Conservation (phyloP, 2,113 vertebrate species). For the Phalacrocorax pelagicus region DNA sequence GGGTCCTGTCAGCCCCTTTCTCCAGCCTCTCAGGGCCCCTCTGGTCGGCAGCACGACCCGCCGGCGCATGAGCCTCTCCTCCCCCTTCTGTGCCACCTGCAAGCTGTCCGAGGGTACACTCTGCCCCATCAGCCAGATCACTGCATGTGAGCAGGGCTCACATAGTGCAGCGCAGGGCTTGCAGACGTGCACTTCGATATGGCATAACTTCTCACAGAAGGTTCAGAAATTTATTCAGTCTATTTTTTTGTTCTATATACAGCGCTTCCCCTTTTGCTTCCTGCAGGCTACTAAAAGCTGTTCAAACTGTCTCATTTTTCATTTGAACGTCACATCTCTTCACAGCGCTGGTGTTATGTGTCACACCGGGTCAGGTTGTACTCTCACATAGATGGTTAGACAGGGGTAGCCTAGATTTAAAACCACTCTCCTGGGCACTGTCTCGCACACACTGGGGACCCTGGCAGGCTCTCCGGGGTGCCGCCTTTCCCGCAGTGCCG, state of each 20-base stretch:
- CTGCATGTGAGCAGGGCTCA: no score
- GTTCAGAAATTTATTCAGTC: not conserved
- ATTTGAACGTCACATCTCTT: not conserved
- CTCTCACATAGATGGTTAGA: no score
- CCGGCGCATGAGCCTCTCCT: not conserved
- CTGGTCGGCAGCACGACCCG: not conserved
- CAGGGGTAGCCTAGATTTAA: not conserved
- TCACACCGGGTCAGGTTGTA: not conserved
- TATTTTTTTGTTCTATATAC: not conserved
- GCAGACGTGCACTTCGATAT: no score
- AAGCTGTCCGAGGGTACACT: not conserved
- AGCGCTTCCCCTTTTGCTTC: not conserved
- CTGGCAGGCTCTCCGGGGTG: not conserved
- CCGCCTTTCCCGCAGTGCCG: fast-evolving
- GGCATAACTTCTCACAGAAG: not conserved
- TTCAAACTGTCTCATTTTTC: not conserved
- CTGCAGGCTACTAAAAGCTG: not conserved
- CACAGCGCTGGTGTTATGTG: not conserved
- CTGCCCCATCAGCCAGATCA: no score
- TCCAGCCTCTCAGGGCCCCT: not conserved
- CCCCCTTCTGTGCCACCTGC: not conserved
- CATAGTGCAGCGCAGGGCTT: not conserved
- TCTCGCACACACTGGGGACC: no score
- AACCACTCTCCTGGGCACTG: not conserved
- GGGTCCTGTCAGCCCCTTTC: not conserved